Base-by-base conservation (phyloP, 2,797 vertebrate genomes). In the Rhabdophis nuchalis region DNA sequence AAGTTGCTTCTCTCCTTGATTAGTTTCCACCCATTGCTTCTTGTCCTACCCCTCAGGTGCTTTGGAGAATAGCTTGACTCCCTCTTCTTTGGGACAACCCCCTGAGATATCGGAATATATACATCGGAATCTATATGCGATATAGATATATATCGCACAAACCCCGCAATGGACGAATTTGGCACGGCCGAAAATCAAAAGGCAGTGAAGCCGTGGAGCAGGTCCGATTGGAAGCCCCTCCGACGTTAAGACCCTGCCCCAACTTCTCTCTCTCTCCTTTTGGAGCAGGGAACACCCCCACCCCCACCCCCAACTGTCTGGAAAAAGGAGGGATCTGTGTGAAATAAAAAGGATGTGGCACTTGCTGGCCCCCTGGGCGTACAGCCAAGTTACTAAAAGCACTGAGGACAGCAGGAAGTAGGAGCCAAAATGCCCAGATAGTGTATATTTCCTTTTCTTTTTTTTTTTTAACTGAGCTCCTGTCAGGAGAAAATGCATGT, bases 401-500 rank as follows among this genome's bases (percentile, higher is more conserved):
- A 91, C 6, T 23, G 27, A 57, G 52, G 87, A 18, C 91, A 18
- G 27, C 61, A 20, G 25, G 53, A 57, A 77, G 5, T 5, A 10
- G 2, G 41, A 60, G 72, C 53, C 86, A 50, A 58, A 12, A 41
- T 64, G 72, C 41, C 86, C 91, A 72, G 27, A 25, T 54, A 50
- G 11, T 14, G 86, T 87, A 91, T 57, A 72, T 87, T 64, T 91
- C 61, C 54, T 50, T 91, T 87, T 58, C n/a, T n/a, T n/a, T n/a
- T n/a, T n/a, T n/a, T n/a, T n/a, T n/a, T n/a, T n/a, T n/a, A n/a
- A 57, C 61, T 68, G 50, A 23, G 29, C n/a, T 77, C 32, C 54
- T 46, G 86, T 91, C 91, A 88, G 53, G n/a, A 57, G 90, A 57
- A 88, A 77, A 91, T 91, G 91, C 61, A 18, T 57, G 57, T 91